Percentiles rank a stretch among this genome's conserved stretches.
phyloP scores from a whole-genome alignment of 2,888 invertebrate species.

The Apamea epomidion region DNA sequence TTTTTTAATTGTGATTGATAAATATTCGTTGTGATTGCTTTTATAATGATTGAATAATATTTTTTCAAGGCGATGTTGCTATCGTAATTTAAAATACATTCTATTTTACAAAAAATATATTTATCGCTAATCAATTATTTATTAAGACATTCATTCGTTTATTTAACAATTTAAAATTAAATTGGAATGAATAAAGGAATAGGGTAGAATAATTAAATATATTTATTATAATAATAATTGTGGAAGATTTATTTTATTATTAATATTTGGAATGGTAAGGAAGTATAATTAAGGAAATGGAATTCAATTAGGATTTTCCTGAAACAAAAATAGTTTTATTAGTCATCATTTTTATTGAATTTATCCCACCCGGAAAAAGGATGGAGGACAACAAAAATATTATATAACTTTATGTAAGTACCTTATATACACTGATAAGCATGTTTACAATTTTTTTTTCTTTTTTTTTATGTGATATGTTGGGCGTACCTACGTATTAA shows the following conservation, averaged over 20 bases:
- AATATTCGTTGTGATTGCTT: conserved; percentile 19
- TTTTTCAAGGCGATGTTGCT: conserved; percentile 19
- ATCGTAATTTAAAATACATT: conserved; percentile 8
- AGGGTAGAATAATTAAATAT: conserved; percentile 22
- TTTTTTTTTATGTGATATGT: too few relatives aligned
- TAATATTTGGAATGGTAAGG: conserved; percentile 66
- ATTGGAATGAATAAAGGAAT: conserved; percentile 64
- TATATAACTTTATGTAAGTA: not conserved
- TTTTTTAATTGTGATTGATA: not conserved
- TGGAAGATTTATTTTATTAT: conserved; percentile 37
- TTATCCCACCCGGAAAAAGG: conserved; percentile 10
- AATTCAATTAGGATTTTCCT: conserved; percentile 45
- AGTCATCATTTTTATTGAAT: not conserved
- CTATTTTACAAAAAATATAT: conserved; percentile 32
- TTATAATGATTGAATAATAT: not conserved
- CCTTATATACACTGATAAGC: not conserved
- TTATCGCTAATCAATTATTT: conserved; percentile 30
- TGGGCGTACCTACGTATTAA: too few relatives aligned
- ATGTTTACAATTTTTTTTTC: too few relatives aligned
- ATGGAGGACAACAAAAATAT: not conserved
- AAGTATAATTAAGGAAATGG: conserved; percentile 74
- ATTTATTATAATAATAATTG: conserved; percentile 27
- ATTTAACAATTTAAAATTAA: conserved; percentile 34
- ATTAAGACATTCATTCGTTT: conserved; percentile 39
- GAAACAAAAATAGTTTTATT: conserved; percentile 55